Base-by-base conservation (phyloP, 1,140 invertebrate species). In the Pentalonia nigronervosa region DNA sequence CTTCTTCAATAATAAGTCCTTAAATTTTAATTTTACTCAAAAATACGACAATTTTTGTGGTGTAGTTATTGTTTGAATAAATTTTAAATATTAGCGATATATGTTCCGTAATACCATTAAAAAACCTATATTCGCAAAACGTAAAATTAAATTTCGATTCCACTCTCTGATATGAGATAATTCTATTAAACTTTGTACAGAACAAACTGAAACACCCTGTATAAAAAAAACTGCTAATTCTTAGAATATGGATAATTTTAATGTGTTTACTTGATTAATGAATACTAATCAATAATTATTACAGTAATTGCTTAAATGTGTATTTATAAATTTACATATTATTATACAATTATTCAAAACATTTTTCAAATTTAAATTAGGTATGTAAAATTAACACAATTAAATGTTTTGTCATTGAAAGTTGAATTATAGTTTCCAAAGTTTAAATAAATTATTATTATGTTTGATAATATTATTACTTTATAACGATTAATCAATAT, bases 321-420 rank as follows among this genome's bases (percentile, higher is more conserved):
- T 30, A 47, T n/a, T 6, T n/a, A 47, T 86, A 86, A 25, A 86
- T 48, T 86, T 45, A 41, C 84, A 86, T 86, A 86, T 25, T 47
- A 86, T 47, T 86, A 47, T 86, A 86, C 23, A 47, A 86, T 84
- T 84, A 84, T 84, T 84, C 83, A 84, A 84, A 84, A 84, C 7
- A 67, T 67, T 67, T 67, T 11, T 30, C 6, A 14, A 76, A 23
- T 76, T 76, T 76, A 76, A 76, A 76, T 76, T 76, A 76, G 6
- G 17, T 76, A 14, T 34, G 17, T n/a, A n/a, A 30, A 67, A 67
- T 67, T 67, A 4, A 67, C 11, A 30, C 11, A 41, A 11, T 30
- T 30, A 14, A 6, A 11, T 67, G 23, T 21, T 67, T 67, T 67
- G 30, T 14, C 30, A 67, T 67, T 67, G 25, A 14, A 67, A n/a